Evolutionary conservation across 2,113 vertebrate genomes (phyloP).

Genomic region (Periophthalmus modestus): DNA sequence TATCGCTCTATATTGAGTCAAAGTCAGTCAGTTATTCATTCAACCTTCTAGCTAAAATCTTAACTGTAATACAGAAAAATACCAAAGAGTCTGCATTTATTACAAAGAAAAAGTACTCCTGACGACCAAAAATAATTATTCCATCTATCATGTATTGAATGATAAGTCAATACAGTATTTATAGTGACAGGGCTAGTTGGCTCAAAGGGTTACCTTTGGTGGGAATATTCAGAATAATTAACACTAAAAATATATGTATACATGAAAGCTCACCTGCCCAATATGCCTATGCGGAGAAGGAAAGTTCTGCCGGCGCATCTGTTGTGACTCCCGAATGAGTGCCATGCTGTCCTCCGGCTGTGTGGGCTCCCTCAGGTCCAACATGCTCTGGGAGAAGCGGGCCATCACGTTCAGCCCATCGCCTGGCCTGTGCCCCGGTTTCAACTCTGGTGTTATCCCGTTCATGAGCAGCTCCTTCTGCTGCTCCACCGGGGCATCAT

Average conservation of each 20-base stretch:
- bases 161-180: too few species aligned
- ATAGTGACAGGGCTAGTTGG: too few species aligned
- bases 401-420: conserved; percentile 78
- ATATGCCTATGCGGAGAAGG: conserved; percentile 55
- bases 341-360: conserved; percentile 40
- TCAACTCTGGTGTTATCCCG: conserved; percentile 54
- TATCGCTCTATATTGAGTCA: too few species aligned
- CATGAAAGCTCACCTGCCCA: conserved; percentile 63
- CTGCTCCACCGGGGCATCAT: conserved; percentile 57
- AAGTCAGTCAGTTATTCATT: too few species aligned
- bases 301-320: conserved; percentile 42
- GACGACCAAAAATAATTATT: too few species aligned
- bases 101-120: too few species aligned
- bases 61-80: too few species aligned
- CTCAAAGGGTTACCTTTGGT: too few species aligned
- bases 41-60: too few species aligned
- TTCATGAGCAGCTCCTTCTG: conserved; percentile 41
- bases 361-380: conserved; percentile 69
- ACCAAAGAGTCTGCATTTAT: too few species aligned
- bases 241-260: neutral
- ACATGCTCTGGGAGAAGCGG: conserved; percentile 80
- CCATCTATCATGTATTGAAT: too few species aligned
- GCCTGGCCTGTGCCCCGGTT: conserved; percentile 40
- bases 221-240: too few species aligned
- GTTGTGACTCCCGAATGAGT: conserved; percentile 61